These are phyloP conservation scores for Muscicapa adusta DNA, from an alignment of 2,113 vertebrate species.

Conservation along the genomic window DNA sequence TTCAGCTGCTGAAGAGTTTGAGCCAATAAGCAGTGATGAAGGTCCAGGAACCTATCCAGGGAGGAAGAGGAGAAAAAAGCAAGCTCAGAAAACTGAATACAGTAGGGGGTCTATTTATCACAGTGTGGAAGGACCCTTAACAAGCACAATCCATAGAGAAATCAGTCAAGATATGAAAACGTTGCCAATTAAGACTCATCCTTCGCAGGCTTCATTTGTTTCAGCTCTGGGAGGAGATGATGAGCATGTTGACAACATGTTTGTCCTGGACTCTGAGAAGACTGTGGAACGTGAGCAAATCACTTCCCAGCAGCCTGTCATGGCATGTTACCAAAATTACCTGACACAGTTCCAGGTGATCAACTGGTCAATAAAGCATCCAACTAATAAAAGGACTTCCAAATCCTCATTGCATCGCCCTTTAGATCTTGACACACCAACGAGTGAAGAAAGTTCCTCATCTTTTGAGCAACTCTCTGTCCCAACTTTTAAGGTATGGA, in stretches of 20 bases:
- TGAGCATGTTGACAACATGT: slow-evolving; percentile 75
- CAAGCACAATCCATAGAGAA: slow-evolving; percentile 80
- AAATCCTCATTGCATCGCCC: slow-evolving; percentile 96
- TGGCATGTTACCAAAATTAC: slow-evolving; percentile 93
- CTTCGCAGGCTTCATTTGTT: slow-evolving; percentile 94
- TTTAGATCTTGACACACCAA: slow-evolving; percentile 92
- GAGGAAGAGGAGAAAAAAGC: slow-evolving; percentile 89
- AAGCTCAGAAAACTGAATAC: slow-evolving; percentile 84
- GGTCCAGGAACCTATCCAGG: slow-evolving; percentile 96
- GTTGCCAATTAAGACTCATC: slow-evolving; percentile 85
- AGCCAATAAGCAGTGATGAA: slow-evolving; percentile 95
- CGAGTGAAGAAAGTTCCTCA: slow-evolving; percentile 89
- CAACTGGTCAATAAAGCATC: slow-evolving; percentile 95
- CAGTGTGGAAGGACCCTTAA: slow-evolving; percentile 92
- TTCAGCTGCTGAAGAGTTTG: slow-evolving; percentile 94
- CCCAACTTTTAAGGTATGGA: slow-evolving; percentile 89
- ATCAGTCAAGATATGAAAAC: slow-evolving; percentile 79
- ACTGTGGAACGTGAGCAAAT: slow-evolving; percentile 79
- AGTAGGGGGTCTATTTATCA: slow-evolving; percentile 94
- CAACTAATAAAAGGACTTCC: slow-evolving; percentile 94
- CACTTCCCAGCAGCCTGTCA: slow-evolving; percentile 87
- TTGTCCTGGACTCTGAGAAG: slow-evolving; percentile 83
- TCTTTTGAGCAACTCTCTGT: slow-evolving; percentile 92
- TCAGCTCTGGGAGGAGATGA: slow-evolving; percentile 93
- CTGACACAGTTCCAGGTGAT: slow-evolving; percentile 93